These are phyloP conservation scores for Neoseiulus cucumeris DNA, from an alignment of 1,140 invertebrate genomes.

Conservation along the genomic window DNA sequence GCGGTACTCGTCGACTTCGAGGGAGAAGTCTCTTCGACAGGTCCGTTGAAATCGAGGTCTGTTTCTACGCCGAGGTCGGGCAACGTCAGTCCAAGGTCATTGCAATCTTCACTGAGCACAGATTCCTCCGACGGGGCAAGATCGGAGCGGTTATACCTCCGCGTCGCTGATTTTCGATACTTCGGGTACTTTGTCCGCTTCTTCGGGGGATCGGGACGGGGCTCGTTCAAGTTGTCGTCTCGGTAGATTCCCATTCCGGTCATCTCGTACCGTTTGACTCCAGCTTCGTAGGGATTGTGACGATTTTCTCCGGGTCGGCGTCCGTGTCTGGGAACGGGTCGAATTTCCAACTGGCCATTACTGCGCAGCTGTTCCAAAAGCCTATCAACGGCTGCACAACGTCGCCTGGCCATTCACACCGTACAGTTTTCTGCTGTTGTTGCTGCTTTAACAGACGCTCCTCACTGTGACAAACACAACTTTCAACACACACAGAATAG, in stretches of 20 bases:
- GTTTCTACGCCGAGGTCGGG: slow-evolving; percentile 3
- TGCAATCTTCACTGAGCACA: not conserved
- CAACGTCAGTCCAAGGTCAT: not conserved
- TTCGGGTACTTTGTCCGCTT: not conserved
- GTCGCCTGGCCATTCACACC: not conserved
- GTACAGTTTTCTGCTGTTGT: too few relatives aligned
- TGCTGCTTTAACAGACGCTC: too few relatives aligned
- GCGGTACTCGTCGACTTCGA: not conserved
- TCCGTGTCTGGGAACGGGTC: not conserved
- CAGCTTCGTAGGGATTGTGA: not conserved
- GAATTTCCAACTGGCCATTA: not conserved
- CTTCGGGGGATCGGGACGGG: not conserved
- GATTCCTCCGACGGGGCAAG: not conserved
- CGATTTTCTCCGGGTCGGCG: not conserved
- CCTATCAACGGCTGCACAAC: not conserved
- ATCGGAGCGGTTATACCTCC: not conserved
- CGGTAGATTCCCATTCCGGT: not conserved
- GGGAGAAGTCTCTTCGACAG: not conserved
- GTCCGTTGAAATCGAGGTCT: not conserved
- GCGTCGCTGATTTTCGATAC: not conserved
- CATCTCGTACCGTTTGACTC: slow-evolving; percentile 7
- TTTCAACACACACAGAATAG: too few relatives aligned
- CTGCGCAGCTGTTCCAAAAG: not conserved
- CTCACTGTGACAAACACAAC: too few relatives aligned
- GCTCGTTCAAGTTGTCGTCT: not conserved